Base-by-base conservation (phyloP, 2,113 vertebrate species). In the Oncorhynchus masou region DNA sequence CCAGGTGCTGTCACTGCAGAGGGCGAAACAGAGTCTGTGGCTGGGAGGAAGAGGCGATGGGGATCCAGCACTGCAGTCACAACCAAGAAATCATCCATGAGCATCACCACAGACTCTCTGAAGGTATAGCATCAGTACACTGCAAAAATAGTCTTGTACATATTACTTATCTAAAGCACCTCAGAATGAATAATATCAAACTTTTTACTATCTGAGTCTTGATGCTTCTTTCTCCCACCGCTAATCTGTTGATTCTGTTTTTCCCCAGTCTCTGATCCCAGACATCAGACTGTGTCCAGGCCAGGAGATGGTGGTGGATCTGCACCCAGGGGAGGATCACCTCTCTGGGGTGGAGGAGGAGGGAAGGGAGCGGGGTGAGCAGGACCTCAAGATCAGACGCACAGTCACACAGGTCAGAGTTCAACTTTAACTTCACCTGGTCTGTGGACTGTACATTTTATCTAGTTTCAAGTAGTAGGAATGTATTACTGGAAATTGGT, bases 81-180 rank as follows among this genome's bases (percentile, higher is more conserved):
- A 29, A 92, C 95, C 88, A 97, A 97, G 91, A 96, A 96, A 77
- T 95, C 95, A 9, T 96, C 95, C 74, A 96, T 97, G 88, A 97
- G 95, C 87, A 96, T 97, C 92, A 96, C 95, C 84, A 97, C 96
- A 1, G 96, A 97, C 20, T 97, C 96, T 1, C 92, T 97, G 34
- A 97, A 97, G 95, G 96, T 97, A 90, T 12, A 45, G 39, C 39
- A 45, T 45, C 39, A 45, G 9, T 11, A 45, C 39, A 45, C 7
- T 45, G 39, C 39, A 45, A 34, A 34, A 34, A 34, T 34, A 34
- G 6, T 34, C 1, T 2, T 34, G 34, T 34, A 7, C 34, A 34
- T 34, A 34, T 34, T 9, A 9, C 2, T 9, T 45, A 45, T 45
- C 39, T 45, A 45, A 45, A 45, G 12, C 39, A 45, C 39, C 39